These are phyloP conservation scores for Pelobates cultripes DNA, from an alignment of 2,797 vertebrate genomes.

Conservation along the genomic window DNA sequence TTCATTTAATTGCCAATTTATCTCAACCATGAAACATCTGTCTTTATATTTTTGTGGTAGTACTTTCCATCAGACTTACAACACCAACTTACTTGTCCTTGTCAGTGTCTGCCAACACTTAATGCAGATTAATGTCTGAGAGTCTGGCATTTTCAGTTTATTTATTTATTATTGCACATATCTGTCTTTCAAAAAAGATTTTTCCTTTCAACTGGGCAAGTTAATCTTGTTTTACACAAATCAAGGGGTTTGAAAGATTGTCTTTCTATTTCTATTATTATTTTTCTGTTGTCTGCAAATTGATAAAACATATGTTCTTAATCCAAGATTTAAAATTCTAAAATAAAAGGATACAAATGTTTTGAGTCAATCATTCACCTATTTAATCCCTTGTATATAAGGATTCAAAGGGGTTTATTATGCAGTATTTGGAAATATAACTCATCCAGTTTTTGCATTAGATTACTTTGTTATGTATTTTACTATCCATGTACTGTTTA, in stretches of 20 bases:
- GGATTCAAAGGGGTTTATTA: no score
- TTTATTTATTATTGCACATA: not conserved
- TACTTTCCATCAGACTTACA: conserved; percentile 40
- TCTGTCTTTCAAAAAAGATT: conserved; percentile 7
- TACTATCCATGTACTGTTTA: no score
- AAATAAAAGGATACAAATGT: no score
- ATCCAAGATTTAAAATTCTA: no score
- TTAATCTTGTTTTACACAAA: no score
- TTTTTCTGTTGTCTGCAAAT: not conserved
- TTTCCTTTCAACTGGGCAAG: conserved; percentile 8
- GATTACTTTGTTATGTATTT: no score
- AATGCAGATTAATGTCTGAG: conserved; percentile 37
- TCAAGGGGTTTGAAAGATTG: no score
- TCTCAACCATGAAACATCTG: conserved; percentile 42
- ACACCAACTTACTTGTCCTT: conserved; percentile 16
- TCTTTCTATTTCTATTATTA: no score
- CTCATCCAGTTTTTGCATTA: no score
- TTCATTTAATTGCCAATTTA: conserved; percentile 43
- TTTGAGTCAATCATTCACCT: no score
- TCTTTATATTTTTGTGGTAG: conserved; percentile 2
- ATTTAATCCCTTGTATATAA: no score
- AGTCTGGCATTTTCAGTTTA: conserved; percentile 7
- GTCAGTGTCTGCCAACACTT: conserved; percentile 41
- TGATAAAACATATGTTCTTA: not conserved
- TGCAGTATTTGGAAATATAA: no score